Evolutionary conservation across 1,140 invertebrate genomes (phyloP), one percentile per base, ranked within the genome.

Genomic region (Hestina assimilis): DNA sequence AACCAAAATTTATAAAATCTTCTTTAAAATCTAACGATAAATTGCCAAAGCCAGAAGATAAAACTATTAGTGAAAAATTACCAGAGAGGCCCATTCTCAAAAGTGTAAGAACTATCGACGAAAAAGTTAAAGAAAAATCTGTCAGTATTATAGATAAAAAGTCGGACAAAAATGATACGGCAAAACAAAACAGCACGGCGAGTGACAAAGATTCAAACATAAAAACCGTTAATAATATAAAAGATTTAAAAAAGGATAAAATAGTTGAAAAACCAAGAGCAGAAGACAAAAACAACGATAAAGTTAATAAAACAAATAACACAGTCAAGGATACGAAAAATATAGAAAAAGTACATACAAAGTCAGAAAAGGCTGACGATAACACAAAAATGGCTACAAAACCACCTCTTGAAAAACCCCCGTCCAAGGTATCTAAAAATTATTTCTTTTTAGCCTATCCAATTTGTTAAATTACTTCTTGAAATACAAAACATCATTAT

Each of bases 381-480:
- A 72, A 77, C 59, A 45, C 68, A 19, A 80, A 76, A 65, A 88
- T 88, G 85, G 83, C 83, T 3, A 88, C 85, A 0, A 88, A 88
- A 71, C 82, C 84, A 42, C 72, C 79, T 0, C 21, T 80, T 29
- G 84, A 87, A 47, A 87, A 87, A 63, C 43, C 66, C 29, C 67
- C 82, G 35, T 77, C 83, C 3, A 88, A 88, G 77, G 85, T 88
- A n/a, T n/a, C n/a, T n/a, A n/a, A n/a, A n/a, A n/a, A n/a, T n/a
- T n/a, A n/a, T n/a, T n/a, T n/a, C n/a, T n/a, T n/a, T n/a, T n/a
- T n/a, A n/a, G n/a, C n/a, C n/a, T n/a, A n/a, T n/a, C n/a, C n/a
- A n/a, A n/a, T n/a, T n/a, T n/a, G n/a, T n/a, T n/a, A n/a, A n/a
- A n/a, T n/a, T n/a, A n/a, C n/a, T n/a, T n/a, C n/a, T n/a, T n/a